These are phyloP conservation scores for Bombylius major DNA, from an alignment of 2,888 invertebrate species.

Conservation along the genomic window DNA sequence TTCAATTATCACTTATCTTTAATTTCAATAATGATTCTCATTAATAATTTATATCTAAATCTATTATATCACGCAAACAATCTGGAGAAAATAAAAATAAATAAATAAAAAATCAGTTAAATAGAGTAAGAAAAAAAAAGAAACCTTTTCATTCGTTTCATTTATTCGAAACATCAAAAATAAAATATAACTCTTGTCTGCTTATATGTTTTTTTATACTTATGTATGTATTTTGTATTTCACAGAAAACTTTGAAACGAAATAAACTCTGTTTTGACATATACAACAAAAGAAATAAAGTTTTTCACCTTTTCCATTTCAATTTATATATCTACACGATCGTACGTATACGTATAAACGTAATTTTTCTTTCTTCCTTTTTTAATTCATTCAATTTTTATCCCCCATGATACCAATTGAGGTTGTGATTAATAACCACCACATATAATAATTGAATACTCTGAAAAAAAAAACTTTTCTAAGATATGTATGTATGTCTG, in stretches of 20 bases:
- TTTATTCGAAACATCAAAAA: too few relatives aligned
- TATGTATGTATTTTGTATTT: too few relatives aligned
- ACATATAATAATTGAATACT: neutral
- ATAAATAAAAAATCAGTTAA: neutral
- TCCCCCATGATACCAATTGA: neutral
- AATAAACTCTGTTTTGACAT: too few relatives aligned
- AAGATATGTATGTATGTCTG: neutral
- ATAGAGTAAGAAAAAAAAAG: too few relatives aligned
- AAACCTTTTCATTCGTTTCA: too few relatives aligned
- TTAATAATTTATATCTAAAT: neutral
- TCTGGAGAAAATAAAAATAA: neutral
- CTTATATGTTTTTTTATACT: too few relatives aligned
- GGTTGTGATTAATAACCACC: neutral
- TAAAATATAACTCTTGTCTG: too few relatives aligned
- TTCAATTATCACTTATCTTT: neutral
- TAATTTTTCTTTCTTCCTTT: neutral
- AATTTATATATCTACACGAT: neutral
- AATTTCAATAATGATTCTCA: neutral
- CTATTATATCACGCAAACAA: neutral
- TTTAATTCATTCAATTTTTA: neutral
- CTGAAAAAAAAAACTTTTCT: neutral
- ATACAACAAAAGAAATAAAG: too few relatives aligned
- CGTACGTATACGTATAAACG: neutral
- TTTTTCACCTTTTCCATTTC: too few relatives aligned
- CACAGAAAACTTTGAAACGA: too few relatives aligned